Evolutionary conservation across 2,113 vertebrate species (phyloP).

Genomic region (Spilogale gracilis): DNA sequence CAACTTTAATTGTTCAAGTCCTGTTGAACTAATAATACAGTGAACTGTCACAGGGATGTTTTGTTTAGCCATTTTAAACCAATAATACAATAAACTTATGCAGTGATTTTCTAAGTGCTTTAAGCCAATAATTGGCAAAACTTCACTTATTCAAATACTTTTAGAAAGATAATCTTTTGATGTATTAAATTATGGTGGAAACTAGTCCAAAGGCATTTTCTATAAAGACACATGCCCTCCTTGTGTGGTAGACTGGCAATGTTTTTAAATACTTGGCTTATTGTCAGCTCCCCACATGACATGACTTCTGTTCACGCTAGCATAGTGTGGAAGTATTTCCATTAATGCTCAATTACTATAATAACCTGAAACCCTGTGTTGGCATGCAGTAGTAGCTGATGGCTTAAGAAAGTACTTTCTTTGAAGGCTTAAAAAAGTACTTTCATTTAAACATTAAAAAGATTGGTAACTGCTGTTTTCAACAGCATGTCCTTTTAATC

Average conservation of each 20-base stretch:
- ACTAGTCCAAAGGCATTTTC: slow-evolving; percentile 63
- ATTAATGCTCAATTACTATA: slow-evolving; percentile 69
- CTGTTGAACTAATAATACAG: slow-evolving; percentile 54
- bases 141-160: slow-evolving; percentile 68
- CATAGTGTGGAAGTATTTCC: slow-evolving; percentile 45
- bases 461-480: slow-evolving; percentile 54
- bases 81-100: slow-evolving; percentile 47
- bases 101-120: slow-evolving; percentile 65
- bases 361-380: slow-evolving; percentile 73
- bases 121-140: slow-evolving; percentile 80
- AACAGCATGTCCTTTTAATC: slow-evolving; percentile 48
- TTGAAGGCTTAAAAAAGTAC: slow-evolving; percentile 62
- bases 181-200: slow-evolving; percentile 76
- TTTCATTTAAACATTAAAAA: slow-evolving; percentile 69
- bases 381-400: slow-evolving; percentile 60
- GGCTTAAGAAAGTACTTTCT: slow-evolving; percentile 69
- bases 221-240: slow-evolving; percentile 58
- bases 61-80: slow-evolving; percentile 61
- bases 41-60: slow-evolving; percentile 37
- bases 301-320: slow-evolving; percentile 43
- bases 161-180: slow-evolving; percentile 75
- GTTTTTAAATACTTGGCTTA: slow-evolving; percentile 70
- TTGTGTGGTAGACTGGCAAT: slow-evolving; percentile 52
- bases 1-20: slow-evolving; percentile 62
- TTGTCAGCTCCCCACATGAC: slow-evolving; percentile 72